Conservation (phyloP, 64 coral and sea anemone species). For the Montipora capricornis region DNA sequence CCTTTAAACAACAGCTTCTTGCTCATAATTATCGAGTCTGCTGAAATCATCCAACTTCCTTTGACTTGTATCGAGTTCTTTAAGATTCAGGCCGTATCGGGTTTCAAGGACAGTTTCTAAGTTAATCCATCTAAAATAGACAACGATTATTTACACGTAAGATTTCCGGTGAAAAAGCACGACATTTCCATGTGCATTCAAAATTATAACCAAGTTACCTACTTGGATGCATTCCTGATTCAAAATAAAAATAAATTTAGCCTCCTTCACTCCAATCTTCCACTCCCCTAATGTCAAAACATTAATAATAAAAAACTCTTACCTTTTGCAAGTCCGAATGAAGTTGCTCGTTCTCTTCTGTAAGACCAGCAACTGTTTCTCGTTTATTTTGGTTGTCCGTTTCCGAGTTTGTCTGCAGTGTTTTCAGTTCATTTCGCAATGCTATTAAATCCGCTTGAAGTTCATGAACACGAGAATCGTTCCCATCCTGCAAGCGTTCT, state of each 20-base stretch:
- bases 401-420: constrained; percentile 73
- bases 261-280: background rate
- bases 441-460: constrained; percentile 81
- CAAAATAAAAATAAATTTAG: background rate
- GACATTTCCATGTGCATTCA: constrained; percentile 5
- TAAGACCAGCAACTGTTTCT: constrained; percentile 79
- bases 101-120: background rate
- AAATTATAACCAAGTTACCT: background rate
- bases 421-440: constrained; percentile 84
- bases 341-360: constrained; percentile 87
- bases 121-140: constrained; percentile 7
- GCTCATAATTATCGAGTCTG: background rate
- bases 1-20: background rate
- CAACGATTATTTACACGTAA: constrained; percentile 1
- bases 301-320: background rate
- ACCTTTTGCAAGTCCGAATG: constrained; percentile 81
- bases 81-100: background rate
- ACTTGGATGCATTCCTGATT: constrained; percentile 29
- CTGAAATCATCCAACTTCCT: background rate
- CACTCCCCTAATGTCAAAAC: background rate
- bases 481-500: constrained; percentile 70
- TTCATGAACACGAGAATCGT: constrained; percentile 85
- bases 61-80: background rate
- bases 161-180: constrained; percentile 29
- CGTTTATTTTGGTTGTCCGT: constrained; percentile 73